Conservation (phyloP, 2,888 invertebrate genomes). For the Cerastis rubricosa region DNA sequence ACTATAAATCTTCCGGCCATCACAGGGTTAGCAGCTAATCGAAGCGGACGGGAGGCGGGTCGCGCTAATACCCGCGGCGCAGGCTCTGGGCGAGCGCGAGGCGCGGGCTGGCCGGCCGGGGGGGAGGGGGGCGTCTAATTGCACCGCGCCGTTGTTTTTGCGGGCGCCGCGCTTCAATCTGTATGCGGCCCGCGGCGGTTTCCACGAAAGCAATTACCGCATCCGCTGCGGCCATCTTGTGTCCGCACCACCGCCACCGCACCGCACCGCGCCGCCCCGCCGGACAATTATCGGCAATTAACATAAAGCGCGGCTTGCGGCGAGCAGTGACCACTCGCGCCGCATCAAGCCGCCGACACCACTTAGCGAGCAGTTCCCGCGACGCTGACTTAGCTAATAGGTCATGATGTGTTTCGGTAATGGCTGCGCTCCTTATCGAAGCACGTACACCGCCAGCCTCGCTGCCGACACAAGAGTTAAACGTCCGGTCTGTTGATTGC, state of each 20-base stretch:
- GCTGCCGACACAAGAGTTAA: slow-evolving; percentile 11
- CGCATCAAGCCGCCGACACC: slow-evolving; percentile 38
- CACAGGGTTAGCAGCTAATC: slow-evolving; percentile 63
- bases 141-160: slow-evolving; percentile 78
- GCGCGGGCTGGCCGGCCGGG: slow-evolving; percentile 39
- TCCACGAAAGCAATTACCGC: slow-evolving; percentile 89
- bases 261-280: slow-evolving; percentile 68
- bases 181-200: slow-evolving; percentile 80
- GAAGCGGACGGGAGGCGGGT: slow-evolving; percentile 59
- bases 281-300: slow-evolving; percentile 82
- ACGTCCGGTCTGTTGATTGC: slow-evolving; percentile 12
- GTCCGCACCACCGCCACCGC: slow-evolving; percentile 52
- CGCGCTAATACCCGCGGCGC: slow-evolving; percentile 52
- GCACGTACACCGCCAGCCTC: background rate
- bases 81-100: slow-evolving; percentile 13
- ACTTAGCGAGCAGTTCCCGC: slow-evolving; percentile 40
- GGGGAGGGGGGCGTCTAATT: slow-evolving; percentile 74
- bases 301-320: slow-evolving; percentile 72
- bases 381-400: slow-evolving; percentile 48
- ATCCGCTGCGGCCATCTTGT: slow-evolving; percentile 88
- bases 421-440: slow-evolving; percentile 22
- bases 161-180: slow-evolving; percentile 79
- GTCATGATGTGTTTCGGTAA: slow-evolving; percentile 53
- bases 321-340: slow-evolving; percentile 31
- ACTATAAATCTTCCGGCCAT: slow-evolving; percentile 55